phyloP scores from a whole-genome alignment of 2,797 vertebrate genomes.

The Enteromius anoplus region DNA sequence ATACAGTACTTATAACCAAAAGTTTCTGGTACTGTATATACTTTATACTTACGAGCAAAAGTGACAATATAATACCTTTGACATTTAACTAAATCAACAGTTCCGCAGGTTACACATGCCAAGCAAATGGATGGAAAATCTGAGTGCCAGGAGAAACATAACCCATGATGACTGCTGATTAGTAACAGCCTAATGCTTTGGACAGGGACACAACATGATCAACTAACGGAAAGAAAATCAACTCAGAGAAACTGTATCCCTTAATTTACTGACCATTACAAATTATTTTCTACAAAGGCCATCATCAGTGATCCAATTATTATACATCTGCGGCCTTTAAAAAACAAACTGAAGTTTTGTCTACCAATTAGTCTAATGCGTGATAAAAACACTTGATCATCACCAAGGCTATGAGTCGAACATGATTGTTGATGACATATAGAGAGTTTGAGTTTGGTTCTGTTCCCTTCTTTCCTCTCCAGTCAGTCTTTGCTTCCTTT shows the following conservation, averaged over 20 bases:
- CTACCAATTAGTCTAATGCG: neutral
- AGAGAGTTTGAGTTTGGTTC: neutral
- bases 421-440: neutral
- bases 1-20: neutral
- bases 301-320: conserved; percentile 1
- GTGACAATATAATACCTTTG: neutral
- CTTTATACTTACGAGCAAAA: neutral
- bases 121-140: conserved; percentile 30
- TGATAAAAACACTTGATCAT: neutral
- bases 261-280: neutral
- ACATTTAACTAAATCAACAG: conserved; percentile 1
- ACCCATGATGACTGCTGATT: neutral
- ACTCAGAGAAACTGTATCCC: neutral
- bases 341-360: neutral
- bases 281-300: neutral
- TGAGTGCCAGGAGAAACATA: conserved; percentile 15
- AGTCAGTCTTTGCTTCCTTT: neutral
- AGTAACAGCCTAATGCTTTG: conserved; percentile 13
- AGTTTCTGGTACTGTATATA: neutral
- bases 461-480: neutral
- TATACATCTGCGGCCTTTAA: neutral
- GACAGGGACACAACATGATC: neutral
- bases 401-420: neutral
- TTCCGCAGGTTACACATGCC: neutral
- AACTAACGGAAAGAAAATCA: conserved; percentile 1